Evolutionary conservation across 1,140 invertebrate species (phyloP), one percentile per base, ranked within the genome.

Genomic region (Mylabris phalerata): DNA sequence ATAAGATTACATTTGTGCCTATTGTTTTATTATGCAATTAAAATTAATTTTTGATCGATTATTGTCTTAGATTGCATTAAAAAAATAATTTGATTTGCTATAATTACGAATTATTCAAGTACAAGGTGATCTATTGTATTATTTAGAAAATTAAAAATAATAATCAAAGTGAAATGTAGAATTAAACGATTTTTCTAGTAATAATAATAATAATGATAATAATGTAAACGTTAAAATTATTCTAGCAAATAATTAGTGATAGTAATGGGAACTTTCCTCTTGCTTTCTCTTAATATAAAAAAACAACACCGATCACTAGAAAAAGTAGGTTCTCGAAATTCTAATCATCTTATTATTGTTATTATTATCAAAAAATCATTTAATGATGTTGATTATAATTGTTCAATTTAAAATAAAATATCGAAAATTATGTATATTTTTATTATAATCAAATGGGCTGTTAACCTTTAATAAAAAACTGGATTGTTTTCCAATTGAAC

Each of bases 181-280:
- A 32, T 32, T 32, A 32, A 32, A 32, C 32, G 32, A 32, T 32
- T 32, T 32, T 32, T 32, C 32, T 32, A 5, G 4, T 32, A 4
- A 54, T 43, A 52, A 44, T 43, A 44, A 52, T 19, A 19, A 19
- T 19, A 19, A 19, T 19, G 19, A 46, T 54, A 39, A 45, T 54
- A 54, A 54, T 54, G 51, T 54, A 54, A 54, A 54, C 45, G 51
- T 32, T 44, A 54, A 46, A 54, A 54, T 54, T 54, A 42, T 54
- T 54, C 38, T 54, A 54, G 51, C 51, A 47, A 55, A 47, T 55
- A 55, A 55, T 55, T 55, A 55, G 52, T 55, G 52, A 55, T 55
- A 55, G 52, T 55, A 55, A 55, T 55, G 52, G 45, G 52, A 55
- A 55, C 52, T 55, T 55, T 55, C 52, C 52, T 55, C 11, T 25